A percentile compares a stretch with the other conserved stretches of the same genome.
These are phyloP conservation scores for Pharmacophagus antenor DNA, from an alignment of 2,888 invertebrate genomes.

Conservation along the genomic window DNA sequence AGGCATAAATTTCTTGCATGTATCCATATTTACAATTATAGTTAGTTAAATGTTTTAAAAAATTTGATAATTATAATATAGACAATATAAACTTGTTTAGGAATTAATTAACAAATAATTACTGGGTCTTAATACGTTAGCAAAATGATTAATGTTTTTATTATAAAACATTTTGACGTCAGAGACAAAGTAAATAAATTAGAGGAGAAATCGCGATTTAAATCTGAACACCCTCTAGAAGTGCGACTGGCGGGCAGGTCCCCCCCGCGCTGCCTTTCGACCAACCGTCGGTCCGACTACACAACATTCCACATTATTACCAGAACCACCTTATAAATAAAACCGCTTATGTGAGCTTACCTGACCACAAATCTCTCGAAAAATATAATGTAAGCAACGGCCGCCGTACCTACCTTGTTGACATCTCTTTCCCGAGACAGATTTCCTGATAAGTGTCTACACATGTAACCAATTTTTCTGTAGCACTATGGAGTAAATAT, in stretches of 20 bases:
- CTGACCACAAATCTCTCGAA: constrained; percentile 59
- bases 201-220: not conserved
- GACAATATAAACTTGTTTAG: too few relatives aligned
- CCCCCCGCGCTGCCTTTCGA: constrained; percentile 46
- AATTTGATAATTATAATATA: too few relatives aligned
- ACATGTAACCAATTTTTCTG: constrained; percentile 34
- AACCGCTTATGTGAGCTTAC: constrained; percentile 65
- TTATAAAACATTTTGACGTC: not conserved
- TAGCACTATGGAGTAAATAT: constrained; percentile 15
- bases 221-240: constrained; percentile 52
- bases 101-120: too few relatives aligned
- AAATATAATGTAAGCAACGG: constrained; percentile 44
- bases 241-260: constrained; percentile 34
- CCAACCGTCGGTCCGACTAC: constrained; percentile 51
- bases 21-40: too few relatives aligned
- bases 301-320: constrained; percentile 72
- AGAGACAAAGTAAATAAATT: constrained; percentile 1
- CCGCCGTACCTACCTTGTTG: constrained; percentile 57
- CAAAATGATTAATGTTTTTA: not conserved
- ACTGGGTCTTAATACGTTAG: not conserved
- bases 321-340: constrained; percentile 72
- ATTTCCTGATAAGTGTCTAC: constrained; percentile 31
- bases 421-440: constrained; percentile 53
- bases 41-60: too few relatives aligned
- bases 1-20: too few relatives aligned